Base-by-base conservation (phyloP, 2,797 vertebrate species). In the Artibeus jamaicensis region DNA sequence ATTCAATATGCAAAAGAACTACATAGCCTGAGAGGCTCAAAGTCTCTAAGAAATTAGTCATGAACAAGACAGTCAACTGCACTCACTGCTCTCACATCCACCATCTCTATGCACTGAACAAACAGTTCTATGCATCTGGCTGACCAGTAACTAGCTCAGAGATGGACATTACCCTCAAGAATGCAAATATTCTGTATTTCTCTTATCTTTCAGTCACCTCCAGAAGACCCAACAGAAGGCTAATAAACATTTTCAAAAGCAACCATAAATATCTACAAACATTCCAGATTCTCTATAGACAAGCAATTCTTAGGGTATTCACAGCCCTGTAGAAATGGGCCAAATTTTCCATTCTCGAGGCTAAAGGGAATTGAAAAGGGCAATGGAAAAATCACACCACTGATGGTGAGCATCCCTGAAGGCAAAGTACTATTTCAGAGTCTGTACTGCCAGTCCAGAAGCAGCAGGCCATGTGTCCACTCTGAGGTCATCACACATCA, bases 331-430 rank as follows among this genome's bases (percentile, higher is more conserved):
- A 96, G 89, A 97, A 97, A 97, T 91, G 70, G 90, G 67, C 91
- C 92, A 86, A 48, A 76, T 85, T 95, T 97, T 90, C 87, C 86
- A 65, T 93, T 95, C 95, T 94, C 84, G 34, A 83, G 77, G 95
- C 96, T 96, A 96, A 97, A 96, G 91, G 77, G 95, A 96, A 96
- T 92, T 96, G 95, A 96, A 97, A 97, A 95, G 91, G 89, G 95
- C 96, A 96, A 87, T 37, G 15, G 73, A 88, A 94, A 95, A 96
- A 96, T 96, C 96, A 96, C 95, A 95, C 91, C 79, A 86, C 21
- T 90, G 96, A 96, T 86, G 92, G 94, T 34, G 77, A 89, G 77
- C 94, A 84, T 95, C 96, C 97, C 97, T 71, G 86, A 95, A 97
- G 96, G 97, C 96, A 91, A 91, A 95, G 89, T 89, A 95, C 84